phyloP scores from a whole-genome alignment of 2,113 vertebrate species.

The Lagopus leucura region DNA sequence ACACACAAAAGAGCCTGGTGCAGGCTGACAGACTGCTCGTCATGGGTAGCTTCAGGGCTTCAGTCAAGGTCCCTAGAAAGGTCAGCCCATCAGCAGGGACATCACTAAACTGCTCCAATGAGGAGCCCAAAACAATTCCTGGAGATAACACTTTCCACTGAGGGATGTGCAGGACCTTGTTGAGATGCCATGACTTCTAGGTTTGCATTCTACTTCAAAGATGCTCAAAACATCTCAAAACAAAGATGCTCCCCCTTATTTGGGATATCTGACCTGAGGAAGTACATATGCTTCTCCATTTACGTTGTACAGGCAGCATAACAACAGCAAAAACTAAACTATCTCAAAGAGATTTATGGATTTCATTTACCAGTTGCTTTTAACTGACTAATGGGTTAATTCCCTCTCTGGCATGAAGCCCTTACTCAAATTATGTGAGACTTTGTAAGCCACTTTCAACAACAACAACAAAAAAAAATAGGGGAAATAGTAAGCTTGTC shows the following conservation, averaged over 20 bases:
- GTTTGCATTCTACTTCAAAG: neutral
- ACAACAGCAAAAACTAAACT: neutral
- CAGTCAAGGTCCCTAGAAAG: neutral
- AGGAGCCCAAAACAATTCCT: neutral
- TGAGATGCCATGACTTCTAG: neutral
- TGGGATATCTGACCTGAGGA: neutral
- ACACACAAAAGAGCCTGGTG: neutral
- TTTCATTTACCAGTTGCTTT: neutral
- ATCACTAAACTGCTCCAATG: neutral
- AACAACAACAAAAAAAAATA: constrained; percentile 47
- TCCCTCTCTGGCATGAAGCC: constrained; percentile 19
- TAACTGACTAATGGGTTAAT: constrained; percentile 52
- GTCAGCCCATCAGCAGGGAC: accelerated
- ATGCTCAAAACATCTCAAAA: neutral
- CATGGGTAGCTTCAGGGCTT: neutral
- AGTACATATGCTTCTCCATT: neutral
- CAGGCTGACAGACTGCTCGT: neutral
- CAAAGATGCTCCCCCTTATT: neutral
- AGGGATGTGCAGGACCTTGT: neutral
- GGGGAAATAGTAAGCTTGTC: constrained; percentile 25
- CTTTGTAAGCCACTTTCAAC: constrained; percentile 43
- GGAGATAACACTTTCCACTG: neutral
- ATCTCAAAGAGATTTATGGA: neutral
- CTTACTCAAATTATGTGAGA: neutral
- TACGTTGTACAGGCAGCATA: neutral